These are phyloP conservation scores for Oscheius myriophilus DNA, from an alignment of 2,888 invertebrate genomes.

Conservation along the genomic window DNA sequence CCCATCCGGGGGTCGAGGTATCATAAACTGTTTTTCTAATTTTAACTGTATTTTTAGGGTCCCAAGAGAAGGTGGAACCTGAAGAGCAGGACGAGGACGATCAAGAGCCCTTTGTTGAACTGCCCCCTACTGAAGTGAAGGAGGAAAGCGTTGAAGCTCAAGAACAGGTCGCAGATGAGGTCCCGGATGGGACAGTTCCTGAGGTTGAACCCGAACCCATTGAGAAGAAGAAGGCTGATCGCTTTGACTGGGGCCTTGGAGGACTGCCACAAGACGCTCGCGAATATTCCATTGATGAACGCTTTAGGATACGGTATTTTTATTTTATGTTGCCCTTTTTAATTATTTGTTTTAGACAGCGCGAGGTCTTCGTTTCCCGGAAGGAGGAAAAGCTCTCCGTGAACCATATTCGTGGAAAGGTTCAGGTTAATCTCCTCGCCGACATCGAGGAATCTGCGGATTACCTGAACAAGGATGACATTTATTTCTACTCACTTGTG, in stretches of 20 bases:
- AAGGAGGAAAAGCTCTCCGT: slow-evolving; percentile 94
- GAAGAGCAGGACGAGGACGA: slow-evolving; percentile 34
- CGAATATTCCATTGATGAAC: slow-evolving; percentile 38
- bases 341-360: slow-evolving; percentile 76
- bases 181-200: slow-evolving; percentile 7
- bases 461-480: slow-evolving; percentile 81
- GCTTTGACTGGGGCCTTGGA: slow-evolving; percentile 71
- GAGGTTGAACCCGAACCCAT: slow-evolving; percentile 20
- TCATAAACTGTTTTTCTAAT: too few relatives aligned
- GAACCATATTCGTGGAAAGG: slow-evolving; percentile 96
- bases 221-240: slow-evolving; percentile 22
- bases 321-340: too few relatives aligned
- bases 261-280: slow-evolving; percentile 62
- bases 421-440: slow-evolving; percentile 96
- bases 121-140: slow-evolving; percentile 1
- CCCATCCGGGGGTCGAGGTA: too few relatives aligned
- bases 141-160: slow-evolving; percentile 2
- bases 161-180: slow-evolving; percentile 12
- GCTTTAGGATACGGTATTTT: slow-evolving; percentile 52
- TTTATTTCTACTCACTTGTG: slow-evolving; percentile 99
- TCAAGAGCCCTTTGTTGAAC: slow-evolving; percentile 4
- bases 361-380: slow-evolving; percentile 95
- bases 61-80: neutral
- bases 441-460: slow-evolving; percentile 96
- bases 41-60: too few relatives aligned